Conservation (phyloP, 2,888 invertebrate genomes). For the Arrhopalites spinosus region DNA sequence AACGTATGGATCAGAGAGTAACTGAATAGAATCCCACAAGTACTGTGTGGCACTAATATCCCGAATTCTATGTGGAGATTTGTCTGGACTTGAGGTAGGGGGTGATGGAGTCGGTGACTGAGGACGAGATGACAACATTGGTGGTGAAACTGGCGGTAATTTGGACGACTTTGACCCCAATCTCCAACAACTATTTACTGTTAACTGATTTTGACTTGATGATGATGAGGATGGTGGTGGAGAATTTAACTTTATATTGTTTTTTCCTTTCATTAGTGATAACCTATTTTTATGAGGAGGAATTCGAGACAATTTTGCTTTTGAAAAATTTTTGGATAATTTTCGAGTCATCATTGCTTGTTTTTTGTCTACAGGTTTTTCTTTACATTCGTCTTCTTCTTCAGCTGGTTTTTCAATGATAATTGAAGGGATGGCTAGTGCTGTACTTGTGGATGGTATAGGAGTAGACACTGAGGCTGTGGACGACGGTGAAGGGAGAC, state of each 20-base stretch:
- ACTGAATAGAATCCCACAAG: slow-evolving; percentile 54
- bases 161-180: not conserved
- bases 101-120: slow-evolving; percentile 9
- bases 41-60: slow-evolving; percentile 53
- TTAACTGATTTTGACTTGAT: not conserved
- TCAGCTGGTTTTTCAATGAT: not conserved
- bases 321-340: too few relatives aligned
- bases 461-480: not conserved
- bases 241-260: not conserved
- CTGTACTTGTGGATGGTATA: too few relatives aligned
- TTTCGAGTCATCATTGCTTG: too few relatives aligned
- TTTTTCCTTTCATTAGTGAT: not conserved
- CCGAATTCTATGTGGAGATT: slow-evolving; percentile 13
- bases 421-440: too few relatives aligned
- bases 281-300: too few relatives aligned
- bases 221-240: not conserved
- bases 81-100: not conserved
- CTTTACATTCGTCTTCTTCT: not conserved
- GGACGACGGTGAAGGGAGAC: not conserved
- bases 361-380: not conserved
- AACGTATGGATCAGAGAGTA: slow-evolving; percentile 54
- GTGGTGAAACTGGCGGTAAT: slow-evolving; percentile 32
- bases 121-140: slow-evolving; percentile 4
- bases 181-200: not conserved
- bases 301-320: too few relatives aligned